These are phyloP conservation scores for Neolamprologus hecqui DNA, from an alignment of 2,113 vertebrate species.

Conservation along the genomic window DNA sequence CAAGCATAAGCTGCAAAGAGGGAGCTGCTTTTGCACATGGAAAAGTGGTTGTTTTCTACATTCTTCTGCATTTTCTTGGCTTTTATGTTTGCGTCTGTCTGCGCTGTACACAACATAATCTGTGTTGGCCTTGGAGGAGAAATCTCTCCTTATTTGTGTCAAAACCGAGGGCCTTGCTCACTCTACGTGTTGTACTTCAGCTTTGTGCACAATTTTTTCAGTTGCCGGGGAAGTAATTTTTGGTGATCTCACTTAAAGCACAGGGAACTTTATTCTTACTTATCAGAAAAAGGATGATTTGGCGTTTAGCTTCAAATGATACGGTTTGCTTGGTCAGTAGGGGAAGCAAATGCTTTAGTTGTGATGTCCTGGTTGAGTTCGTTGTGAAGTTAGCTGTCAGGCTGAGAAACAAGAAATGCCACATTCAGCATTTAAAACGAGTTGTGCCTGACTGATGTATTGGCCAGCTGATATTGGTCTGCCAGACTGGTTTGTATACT, in stretches of 20 bases:
- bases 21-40: neutral
- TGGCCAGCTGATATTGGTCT: neutral
- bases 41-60: neutral
- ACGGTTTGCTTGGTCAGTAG: neutral
- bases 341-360: neutral
- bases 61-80: neutral
- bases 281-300: neutral
- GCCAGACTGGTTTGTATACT: neutral
- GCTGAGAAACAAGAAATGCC: neutral
- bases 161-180: neutral
- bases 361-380: neutral
- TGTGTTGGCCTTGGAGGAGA: neutral
- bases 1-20: neutral
- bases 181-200: neutral
- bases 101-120: neutral
- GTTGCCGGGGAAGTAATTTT: neutral
- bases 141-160: neutral
- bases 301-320: neutral
- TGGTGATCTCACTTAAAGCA: neutral
- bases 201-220: neutral
- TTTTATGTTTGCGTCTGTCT: neutral
- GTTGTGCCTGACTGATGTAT: neutral
- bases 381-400: neutral
- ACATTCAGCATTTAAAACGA: neutral
- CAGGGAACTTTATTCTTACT: neutral